Conservation (phyloP, 2,113 vertebrate genomes). For the Atrichornis clamosus region DNA sequence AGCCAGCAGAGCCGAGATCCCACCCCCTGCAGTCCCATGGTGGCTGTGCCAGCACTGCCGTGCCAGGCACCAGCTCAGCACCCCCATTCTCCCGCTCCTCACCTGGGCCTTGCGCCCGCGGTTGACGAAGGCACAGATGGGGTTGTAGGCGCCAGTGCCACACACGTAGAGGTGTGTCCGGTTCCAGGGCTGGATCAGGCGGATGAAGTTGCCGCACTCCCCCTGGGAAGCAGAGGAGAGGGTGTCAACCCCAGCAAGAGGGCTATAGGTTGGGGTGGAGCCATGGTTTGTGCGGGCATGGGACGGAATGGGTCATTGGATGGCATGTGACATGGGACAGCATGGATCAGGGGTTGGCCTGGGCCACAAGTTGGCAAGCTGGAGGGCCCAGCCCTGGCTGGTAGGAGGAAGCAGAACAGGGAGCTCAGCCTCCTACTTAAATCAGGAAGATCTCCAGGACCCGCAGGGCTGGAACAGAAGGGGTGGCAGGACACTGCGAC, state of each 20-base stretch:
- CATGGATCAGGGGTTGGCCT: background rate
- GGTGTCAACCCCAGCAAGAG: background rate
- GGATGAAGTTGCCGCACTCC: conserved; percentile 97
- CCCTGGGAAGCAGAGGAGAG: conserved; percentile 76
- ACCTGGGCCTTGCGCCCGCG: conserved; percentile 95
- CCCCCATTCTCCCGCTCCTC: conserved; percentile 29
- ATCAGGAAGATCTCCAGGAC: background rate
- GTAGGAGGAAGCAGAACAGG: background rate
- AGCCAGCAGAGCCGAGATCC: background rate
- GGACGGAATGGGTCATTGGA: too few species aligned
- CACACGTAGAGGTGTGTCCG: conserved; percentile 97
- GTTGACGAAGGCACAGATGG: conserved; percentile 95
- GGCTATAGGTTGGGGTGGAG: rapidly evolving
- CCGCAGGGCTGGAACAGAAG: background rate
- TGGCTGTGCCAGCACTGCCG: rapidly evolving
- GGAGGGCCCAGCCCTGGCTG: background rate
- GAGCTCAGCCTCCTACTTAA: background rate
- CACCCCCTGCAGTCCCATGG: background rate
- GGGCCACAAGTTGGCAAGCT: rapidly evolving
- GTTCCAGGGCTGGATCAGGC: conserved; percentile 98
- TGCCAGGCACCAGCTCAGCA: background rate
- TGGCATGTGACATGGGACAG: background rate
- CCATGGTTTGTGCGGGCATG: too few species aligned
- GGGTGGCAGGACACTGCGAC: background rate
- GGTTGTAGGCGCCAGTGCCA: conserved; percentile 96